Percentiles rank a stretch among this genome's conserved stretches.
phyloP scores from a whole-genome alignment of 2,888 invertebrate genomes.

The Strigamia maritima region DNA sequence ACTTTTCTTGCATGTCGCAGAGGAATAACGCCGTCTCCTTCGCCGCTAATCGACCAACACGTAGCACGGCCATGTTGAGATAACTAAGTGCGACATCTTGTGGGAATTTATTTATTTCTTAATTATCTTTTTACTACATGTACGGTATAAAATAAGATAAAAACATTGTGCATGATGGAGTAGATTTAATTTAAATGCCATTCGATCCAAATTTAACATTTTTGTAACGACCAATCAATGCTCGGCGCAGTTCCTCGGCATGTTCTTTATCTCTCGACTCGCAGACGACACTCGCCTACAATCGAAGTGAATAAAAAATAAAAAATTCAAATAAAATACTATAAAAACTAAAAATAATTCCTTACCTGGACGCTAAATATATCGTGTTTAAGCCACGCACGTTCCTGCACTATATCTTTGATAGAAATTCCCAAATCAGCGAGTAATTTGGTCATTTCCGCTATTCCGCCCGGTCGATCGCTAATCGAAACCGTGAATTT shows the following conservation, averaged over 20 bases:
- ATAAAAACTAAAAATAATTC: neutral
- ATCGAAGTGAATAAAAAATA: conserved; percentile 22
- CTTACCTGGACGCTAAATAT: conserved; percentile 69
- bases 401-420: conserved; percentile 92
- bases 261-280: conserved; percentile 83
- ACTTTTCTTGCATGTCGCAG: conserved; percentile 78
- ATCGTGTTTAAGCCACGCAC: conserved; percentile 88
- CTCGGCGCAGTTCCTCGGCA: conserved; percentile 61
- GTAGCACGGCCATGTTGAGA: neutral
- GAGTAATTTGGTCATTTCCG: conserved; percentile 74
- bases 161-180: too few species aligned
- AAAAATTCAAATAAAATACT: too few species aligned
- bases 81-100: neutral
- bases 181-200: too few species aligned
- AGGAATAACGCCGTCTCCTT: conserved; percentile 59
- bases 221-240: conserved; percentile 59
- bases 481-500: conserved; percentile 74
- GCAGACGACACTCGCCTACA: conserved; percentile 80
- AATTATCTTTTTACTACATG: too few species aligned
- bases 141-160: neutral
- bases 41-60: too few species aligned
- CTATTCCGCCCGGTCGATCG: conserved; percentile 83
- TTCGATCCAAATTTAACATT: conserved; percentile 57
- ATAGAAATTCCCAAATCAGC: conserved; percentile 78
- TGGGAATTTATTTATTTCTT: neutral